Evolutionary conservation across 2,113 vertebrate genomes (phyloP), one percentile per base, ranked within the genome.

Genomic region (Labrus mixtus): DNA sequence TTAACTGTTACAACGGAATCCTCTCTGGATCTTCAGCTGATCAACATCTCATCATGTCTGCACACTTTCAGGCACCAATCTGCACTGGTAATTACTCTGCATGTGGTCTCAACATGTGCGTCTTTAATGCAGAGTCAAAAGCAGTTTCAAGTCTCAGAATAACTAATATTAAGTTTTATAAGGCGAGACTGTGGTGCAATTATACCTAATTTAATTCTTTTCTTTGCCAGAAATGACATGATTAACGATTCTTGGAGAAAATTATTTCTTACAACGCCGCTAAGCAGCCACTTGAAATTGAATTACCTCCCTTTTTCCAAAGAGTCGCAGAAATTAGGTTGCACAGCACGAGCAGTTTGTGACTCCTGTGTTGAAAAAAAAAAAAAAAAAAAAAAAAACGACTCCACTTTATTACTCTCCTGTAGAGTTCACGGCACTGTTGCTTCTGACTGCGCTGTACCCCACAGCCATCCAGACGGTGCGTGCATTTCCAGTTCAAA

Each of bases 401-500:
- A 17, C 33, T 68, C 50, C 33, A 53, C 75, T 82, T 76, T 71
- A 72, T 81, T 72, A 67, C 33, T 4, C 22, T 72, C 79, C 79
- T 76, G 60, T 68, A 41, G 71, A 50, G 57, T 65, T 87, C 68
- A 60, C 71, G 74, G 83, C 77, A 20, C 60, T 61, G 64, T 65
- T 65, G 58, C 68, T 37, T 80, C 73, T 71, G 4, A 29, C 53
- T 50, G 73, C 41, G 55, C 3, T 1, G 25, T 20, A 71, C 62
- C 81, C 76, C 66, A 68, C 74, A 60, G 82, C 25, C 22, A 50
- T 41, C 57, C 81, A 82, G 79, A 87, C 70, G 83, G 71, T 68
- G 62, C 73, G 0, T 67, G 50, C 73, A 67, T 74, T 61, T 72
- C 68, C 75, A 64, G 59, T 2, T 46, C 36, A 81, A 70, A 81